phyloP scores from a whole-genome alignment of 2,888 invertebrate species.

The Mythimna vitellina region DNA sequence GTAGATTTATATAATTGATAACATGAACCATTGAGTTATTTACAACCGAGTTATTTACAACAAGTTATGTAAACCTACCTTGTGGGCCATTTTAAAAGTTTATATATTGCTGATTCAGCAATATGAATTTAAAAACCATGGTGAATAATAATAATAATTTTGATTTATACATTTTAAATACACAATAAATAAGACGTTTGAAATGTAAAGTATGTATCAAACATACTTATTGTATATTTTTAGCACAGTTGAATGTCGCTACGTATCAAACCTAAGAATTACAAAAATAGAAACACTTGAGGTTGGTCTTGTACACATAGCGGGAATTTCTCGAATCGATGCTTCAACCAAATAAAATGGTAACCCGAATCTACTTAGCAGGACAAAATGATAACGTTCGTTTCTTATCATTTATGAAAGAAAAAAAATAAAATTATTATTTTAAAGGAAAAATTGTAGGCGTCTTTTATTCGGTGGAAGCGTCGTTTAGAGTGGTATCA shows the following conservation, averaged over 20 bases:
- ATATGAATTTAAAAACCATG: background rate
- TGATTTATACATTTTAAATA: conserved; percentile 2
- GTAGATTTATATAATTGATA: conserved; percentile 1
- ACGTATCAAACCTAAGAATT: background rate
- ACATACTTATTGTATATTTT: conserved; percentile 5
- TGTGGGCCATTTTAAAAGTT: background rate
- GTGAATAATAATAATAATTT: background rate
- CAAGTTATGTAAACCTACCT: background rate
- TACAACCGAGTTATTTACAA: background rate
- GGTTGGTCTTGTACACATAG: background rate
- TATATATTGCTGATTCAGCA: background rate
- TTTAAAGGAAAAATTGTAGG: too few relatives aligned
- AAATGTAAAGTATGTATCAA: conserved; percentile 4
- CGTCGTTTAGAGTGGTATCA: background rate
- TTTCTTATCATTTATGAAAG: too few relatives aligned
- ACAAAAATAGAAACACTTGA: conserved; percentile 5
- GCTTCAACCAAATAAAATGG: too few relatives aligned
- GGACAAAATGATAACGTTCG: too few relatives aligned
- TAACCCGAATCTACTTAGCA: too few relatives aligned
- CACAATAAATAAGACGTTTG: conserved; percentile 11
- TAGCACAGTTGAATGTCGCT: conserved; percentile 1
- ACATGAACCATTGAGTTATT: background rate
- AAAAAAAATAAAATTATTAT: too few relatives aligned
- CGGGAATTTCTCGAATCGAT: background rate
- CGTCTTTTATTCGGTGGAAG: background rate